Evolutionary conservation across 2,888 invertebrate genomes (phyloP), one percentile per base, ranked within the genome.

Genomic region (Hanleya hanleyi): DNA sequence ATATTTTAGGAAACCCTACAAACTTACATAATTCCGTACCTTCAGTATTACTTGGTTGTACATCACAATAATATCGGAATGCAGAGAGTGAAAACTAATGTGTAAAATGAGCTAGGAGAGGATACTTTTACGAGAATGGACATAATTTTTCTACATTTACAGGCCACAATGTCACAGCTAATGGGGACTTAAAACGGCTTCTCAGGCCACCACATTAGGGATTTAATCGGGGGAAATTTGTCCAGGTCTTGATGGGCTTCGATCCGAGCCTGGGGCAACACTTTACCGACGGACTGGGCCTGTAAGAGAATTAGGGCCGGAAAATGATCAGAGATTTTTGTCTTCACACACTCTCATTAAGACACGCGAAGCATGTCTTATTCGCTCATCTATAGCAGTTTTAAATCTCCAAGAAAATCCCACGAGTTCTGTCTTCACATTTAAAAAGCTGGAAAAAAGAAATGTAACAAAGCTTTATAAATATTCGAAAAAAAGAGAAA

Each of bases 161-260:
- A 41, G 9, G 41, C 18, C 18, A 18, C 9, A 41, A 41, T 12
- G 9, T 9, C 9, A 18, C 22, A 32, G 57, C 15, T 57, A 57
- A 57, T 57, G 29, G 57, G 57, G 57, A 15, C 15, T 57, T 57
- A 57, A 22, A 29, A 29, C 12, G 15, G 22, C 29, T 57, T 57
- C 26, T 57, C 57, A 57, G 57, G 57, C 26, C 57, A 57, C 22
- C 57, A 22, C 32, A 57, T 57, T 29, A 12, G 26, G 15, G 18
- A 29, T 32, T 57, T 57, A 57, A 57, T 57, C 57, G 57, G 12
- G 12, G 22, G 29, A 57, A 57, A 57, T 57, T 57, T 57, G 57
- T 57, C 29, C 22, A 15, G 29, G 18, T 29, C 32, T 57, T 29
- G 22, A 57, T 57, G 32, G 57, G 22, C 12, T 57, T 57, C 32